phyloP scores from a whole-genome alignment of 2,113 vertebrate genomes.

The Datnioides undecimradiatus region DNA sequence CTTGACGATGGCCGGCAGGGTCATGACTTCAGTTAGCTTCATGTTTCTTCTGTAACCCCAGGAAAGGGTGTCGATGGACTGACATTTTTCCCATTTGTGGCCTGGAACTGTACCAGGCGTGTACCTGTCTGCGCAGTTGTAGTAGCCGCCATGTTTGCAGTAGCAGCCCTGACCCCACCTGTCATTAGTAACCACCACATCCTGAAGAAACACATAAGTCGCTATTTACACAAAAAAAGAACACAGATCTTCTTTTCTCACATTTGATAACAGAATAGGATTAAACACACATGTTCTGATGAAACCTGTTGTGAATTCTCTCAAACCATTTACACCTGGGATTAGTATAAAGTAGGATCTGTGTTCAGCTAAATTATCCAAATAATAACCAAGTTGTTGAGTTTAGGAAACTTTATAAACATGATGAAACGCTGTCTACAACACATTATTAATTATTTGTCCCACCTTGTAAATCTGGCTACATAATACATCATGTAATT shows the following conservation, averaged over 20 bases:
- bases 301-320: not conserved
- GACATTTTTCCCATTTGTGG: constrained; percentile 95
- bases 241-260: not conserved
- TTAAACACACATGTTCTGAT: not conserved
- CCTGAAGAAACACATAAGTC: constrained; percentile 74
- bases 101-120: constrained; percentile 78
- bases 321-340: too few relatives aligned
- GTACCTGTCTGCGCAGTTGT: constrained; percentile 90
- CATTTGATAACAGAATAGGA: not conserved
- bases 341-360: too few relatives aligned
- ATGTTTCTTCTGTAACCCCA: constrained; percentile 93
- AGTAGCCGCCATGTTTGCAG: constrained; percentile 91
- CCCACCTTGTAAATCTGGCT: too few relatives aligned
- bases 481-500: too few relatives aligned
- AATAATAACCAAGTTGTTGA: too few relatives aligned
- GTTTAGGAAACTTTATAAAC: too few relatives aligned
- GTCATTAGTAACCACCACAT: constrained; percentile 90
- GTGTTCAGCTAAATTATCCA: too few relatives aligned
- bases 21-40: constrained; percentile 78
- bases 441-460: too few relatives aligned
- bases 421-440: too few relatives aligned
- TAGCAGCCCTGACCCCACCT: constrained; percentile 88
- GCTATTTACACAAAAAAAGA: not conserved
- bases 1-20: constrained; percentile 80
- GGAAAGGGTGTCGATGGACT: constrained; percentile 86